Conservation (phyloP, 1,140 invertebrate genomes). For the Catajapyx aquilonaris region DNA sequence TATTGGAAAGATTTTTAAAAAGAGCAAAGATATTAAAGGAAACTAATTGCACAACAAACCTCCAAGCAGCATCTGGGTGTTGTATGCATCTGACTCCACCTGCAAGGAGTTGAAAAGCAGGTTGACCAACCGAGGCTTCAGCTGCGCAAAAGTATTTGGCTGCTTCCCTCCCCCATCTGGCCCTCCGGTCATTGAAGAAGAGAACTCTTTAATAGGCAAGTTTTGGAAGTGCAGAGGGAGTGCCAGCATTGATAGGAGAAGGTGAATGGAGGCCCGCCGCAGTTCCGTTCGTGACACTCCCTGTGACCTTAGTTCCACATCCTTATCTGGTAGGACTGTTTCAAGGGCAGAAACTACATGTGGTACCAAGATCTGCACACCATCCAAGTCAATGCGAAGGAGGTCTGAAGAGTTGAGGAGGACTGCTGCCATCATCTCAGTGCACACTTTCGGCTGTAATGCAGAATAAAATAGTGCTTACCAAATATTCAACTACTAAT, state of each 20-base stretch:
- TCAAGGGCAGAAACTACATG: conserved; percentile 74
- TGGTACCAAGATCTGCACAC: conserved; percentile 75
- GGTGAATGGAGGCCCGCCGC: conserved; percentile 69
- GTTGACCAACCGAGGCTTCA: conserved; percentile 64
- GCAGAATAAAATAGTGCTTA: no score
- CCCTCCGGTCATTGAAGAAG: conserved; percentile 23
- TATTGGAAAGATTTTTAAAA: no score
- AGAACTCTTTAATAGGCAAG: conserved; percentile 48
- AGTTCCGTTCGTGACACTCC: conserved; percentile 53
- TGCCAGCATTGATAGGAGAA: conserved; percentile 69
- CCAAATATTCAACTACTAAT: no score
- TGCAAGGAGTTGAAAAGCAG: conserved; percentile 65
- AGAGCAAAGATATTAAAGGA: no score
- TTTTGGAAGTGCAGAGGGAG: conserved; percentile 77
- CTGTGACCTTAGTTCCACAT: conserved; percentile 26
- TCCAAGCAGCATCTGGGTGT: conserved; percentile 78
- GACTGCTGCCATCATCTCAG: conserved; percentile 52
- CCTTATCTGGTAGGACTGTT: conserved; percentile 57
- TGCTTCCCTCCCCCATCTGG: conserved; percentile 14
- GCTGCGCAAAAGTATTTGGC: conserved; percentile 46
- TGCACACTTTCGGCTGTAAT: conserved; percentile 28
- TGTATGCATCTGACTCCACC: conserved; percentile 64
- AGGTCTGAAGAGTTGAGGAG: conserved; percentile 57
- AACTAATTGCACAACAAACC: conserved; percentile 7
- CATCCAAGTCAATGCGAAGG: conserved; percentile 77